phyloP scores from a whole-genome alignment of 2,797 vertebrate genomes.

The Sphenodon punctatus region DNA sequence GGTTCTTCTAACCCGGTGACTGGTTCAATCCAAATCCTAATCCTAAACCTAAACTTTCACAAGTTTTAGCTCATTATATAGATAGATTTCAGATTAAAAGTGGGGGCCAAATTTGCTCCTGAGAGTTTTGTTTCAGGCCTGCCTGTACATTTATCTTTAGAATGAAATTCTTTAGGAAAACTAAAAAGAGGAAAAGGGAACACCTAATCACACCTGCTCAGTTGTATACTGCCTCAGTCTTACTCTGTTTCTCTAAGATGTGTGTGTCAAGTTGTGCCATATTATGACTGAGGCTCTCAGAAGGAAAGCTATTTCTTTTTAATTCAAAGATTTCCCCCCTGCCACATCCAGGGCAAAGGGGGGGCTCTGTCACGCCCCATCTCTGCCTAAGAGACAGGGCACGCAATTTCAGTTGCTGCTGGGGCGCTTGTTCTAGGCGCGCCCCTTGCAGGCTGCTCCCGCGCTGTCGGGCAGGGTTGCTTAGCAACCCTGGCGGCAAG shows the following conservation, averaged over 20 bases:
- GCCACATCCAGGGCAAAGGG: too few species aligned
- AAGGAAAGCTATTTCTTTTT: constrained; percentile 31
- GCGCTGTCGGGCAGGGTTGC: too few species aligned
- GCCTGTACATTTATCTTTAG: neutral
- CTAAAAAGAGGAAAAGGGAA: constrained; percentile 42
- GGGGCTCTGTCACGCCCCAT: too few species aligned
- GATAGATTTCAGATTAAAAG: neutral
- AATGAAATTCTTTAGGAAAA: too few species aligned
- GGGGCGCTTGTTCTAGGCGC: too few species aligned
- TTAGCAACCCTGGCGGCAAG: too few species aligned
- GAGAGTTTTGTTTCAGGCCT: neutral
- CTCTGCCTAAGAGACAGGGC: too few species aligned
- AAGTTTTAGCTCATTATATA: neutral
- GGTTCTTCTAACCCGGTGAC: neutral
- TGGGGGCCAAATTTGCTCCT: neutral
- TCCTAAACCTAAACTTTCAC: neutral
- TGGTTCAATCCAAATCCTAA: neutral
- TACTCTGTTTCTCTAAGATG: constrained; percentile 29
- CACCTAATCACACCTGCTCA: constrained; percentile 19
- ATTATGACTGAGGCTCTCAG: constrained; percentile 22
- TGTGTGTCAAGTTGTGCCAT: constrained; percentile 40
- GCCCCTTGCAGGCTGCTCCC: too few species aligned
- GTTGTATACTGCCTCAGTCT: neutral
- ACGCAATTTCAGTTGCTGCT: too few species aligned
- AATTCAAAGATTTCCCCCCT: neutral